These are phyloP conservation scores for Bucorvus abyssinicus DNA, from an alignment of 2,797 vertebrate species.

Conservation along the genomic window DNA sequence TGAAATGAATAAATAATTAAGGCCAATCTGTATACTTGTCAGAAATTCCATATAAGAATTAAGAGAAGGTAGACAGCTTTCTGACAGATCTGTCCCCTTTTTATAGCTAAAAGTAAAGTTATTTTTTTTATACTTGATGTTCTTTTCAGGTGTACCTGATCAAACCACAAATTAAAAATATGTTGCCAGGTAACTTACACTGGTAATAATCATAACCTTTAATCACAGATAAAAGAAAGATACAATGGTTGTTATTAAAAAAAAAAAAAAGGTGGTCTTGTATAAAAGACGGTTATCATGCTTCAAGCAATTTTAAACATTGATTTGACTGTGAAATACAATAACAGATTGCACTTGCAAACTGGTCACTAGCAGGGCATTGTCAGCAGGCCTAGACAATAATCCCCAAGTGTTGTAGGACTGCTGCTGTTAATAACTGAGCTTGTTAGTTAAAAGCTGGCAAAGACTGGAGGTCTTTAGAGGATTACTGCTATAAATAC, in stretches of 20 bases:
- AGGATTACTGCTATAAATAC: slow-evolving; percentile 77
- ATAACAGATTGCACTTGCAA: slow-evolving; percentile 71
- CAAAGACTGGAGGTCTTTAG: slow-evolving; percentile 75
- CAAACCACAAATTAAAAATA: slow-evolving; percentile 71
- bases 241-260: slow-evolving; percentile 33
- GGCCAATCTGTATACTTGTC: slow-evolving; percentile 80
- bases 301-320: slow-evolving; percentile 70
- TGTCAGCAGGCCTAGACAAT: slow-evolving; percentile 73
- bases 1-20: slow-evolving; percentile 83
- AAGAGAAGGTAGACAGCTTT: slow-evolving; percentile 72
- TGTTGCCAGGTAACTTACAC: slow-evolving; percentile 73
- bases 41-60: slow-evolving; percentile 75
- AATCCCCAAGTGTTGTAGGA: slow-evolving; percentile 69
- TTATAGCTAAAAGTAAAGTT: slow-evolving; percentile 69
- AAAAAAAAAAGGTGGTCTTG: slow-evolving; percentile 4
- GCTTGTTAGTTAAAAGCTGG: slow-evolving; percentile 78
- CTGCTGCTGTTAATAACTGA: slow-evolving; percentile 70
- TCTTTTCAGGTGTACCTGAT: slow-evolving; percentile 80
- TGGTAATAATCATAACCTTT: slow-evolving; percentile 74
- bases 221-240: slow-evolving; percentile 71
- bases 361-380: slow-evolving; percentile 73
- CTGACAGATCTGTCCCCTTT: slow-evolving; percentile 72
- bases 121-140: slow-evolving; percentile 63
- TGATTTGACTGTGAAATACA: slow-evolving; percentile 71
- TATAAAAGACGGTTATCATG: slow-evolving; percentile 38